phyloP scores from a whole-genome alignment of 1,140 invertebrate species.

The Zaprionus vittiger region DNA sequence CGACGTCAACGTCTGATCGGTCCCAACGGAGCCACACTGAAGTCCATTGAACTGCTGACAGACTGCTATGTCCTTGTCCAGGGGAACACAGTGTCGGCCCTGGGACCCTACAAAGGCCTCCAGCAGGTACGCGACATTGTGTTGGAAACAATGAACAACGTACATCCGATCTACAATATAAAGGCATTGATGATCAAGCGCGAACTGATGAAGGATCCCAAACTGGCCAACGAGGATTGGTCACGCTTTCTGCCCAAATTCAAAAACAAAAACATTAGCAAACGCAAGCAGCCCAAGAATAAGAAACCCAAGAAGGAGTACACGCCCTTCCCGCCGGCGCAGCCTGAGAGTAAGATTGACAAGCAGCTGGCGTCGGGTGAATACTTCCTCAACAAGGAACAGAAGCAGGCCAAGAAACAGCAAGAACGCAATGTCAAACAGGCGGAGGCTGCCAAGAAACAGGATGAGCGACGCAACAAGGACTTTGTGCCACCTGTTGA shows the following conservation, averaged over 20 bases:
- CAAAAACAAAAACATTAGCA: slow-evolving; percentile 95
- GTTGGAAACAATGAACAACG: slow-evolving; percentile 99
- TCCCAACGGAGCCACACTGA: slow-evolving; percentile 97
- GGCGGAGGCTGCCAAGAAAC: slow-evolving; percentile 88
- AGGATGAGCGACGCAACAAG: slow-evolving; percentile 91
- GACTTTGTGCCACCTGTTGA: slow-evolving; percentile 92
- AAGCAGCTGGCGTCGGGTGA: slow-evolving; percentile 97
- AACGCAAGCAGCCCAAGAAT: slow-evolving; percentile 93
- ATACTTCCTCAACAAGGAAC: slow-evolving; percentile 96
- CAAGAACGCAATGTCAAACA: slow-evolving; percentile 92
- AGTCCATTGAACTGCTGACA: slow-evolving; percentile 99
- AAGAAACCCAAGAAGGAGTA: slow-evolving; percentile 95
- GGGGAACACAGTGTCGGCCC: slow-evolving; percentile 98
- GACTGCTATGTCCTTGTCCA: slow-evolving; percentile 99
- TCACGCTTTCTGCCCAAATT: slow-evolving; percentile 98
- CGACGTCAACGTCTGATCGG: slow-evolving; percentile 97
- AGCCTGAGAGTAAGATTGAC: slow-evolving; percentile 97
- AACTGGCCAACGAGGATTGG: slow-evolving; percentile 98
- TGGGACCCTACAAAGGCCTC: slow-evolving; percentile 98
- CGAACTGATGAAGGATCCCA: slow-evolving; percentile 96
- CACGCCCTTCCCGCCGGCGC: slow-evolving; percentile 98
- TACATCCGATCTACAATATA: slow-evolving; percentile 99
- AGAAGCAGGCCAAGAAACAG: slow-evolving; percentile 89
- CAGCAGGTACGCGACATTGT: slow-evolving; percentile 96
- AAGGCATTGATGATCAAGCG: slow-evolving; percentile 99